A percentile compares a stretch with the other conserved stretches of the same genome.
phyloP scores from a whole-genome alignment of 2,797 vertebrate genomes.

The Chrysocyon brachyurus region DNA sequence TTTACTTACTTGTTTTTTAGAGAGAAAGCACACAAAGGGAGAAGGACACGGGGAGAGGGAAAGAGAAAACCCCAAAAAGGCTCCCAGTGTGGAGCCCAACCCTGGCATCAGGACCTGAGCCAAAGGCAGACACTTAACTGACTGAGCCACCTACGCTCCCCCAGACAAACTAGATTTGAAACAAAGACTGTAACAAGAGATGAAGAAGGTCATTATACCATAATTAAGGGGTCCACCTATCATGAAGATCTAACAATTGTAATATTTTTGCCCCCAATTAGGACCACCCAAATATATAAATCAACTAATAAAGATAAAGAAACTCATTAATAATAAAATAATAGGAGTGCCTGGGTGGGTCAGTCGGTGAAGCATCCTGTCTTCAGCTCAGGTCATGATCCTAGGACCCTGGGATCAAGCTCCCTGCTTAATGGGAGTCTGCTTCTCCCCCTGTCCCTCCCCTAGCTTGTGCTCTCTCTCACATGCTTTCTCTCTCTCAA shows the following conservation, averaged over 20 bases:
- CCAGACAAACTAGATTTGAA: neutral
- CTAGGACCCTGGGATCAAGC: no score
- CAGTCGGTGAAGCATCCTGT: no score
- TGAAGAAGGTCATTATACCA: neutral
- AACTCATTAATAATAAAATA: neutral
- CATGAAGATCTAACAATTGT: neutral
- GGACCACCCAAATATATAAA: neutral
- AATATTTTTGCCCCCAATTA: neutral
- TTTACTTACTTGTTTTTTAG: neutral
- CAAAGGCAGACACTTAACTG: neutral
- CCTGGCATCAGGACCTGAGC: neutral
- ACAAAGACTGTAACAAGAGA: neutral
- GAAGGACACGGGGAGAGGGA: neutral
- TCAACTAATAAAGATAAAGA: neutral
- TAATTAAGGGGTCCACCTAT: neutral
- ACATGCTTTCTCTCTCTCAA: no score
- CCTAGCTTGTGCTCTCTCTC: no score
- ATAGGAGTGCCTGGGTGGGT: neutral
- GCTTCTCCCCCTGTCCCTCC: no score
- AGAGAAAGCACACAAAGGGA: neutral
- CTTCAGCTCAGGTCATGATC: no score
- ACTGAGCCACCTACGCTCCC: neutral
- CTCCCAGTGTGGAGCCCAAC: no score
- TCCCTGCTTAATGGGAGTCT: no score
- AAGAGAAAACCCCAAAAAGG: neutral